A percentile compares a stretch with the other conserved stretches of the same genome.
phyloP scores from a whole-genome alignment of 2,797 vertebrate genomes.

The Florisuga fusca region DNA sequence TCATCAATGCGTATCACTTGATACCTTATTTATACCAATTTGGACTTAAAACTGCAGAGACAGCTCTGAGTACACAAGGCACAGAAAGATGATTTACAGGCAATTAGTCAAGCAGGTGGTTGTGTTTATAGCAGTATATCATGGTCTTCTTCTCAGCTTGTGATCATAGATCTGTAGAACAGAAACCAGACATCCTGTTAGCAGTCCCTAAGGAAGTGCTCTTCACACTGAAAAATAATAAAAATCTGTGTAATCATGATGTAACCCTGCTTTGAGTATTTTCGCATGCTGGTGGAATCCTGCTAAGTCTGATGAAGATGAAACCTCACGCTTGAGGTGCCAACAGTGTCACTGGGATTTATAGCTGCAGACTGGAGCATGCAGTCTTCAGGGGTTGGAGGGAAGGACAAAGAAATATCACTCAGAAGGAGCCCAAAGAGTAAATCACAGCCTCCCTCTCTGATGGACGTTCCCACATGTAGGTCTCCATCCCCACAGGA shows the following conservation, averaged over 20 bases:
- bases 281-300: background rate
- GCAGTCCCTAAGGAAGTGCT: background rate
- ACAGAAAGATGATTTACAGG: background rate
- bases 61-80: background rate
- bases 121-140: background rate
- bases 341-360: background rate
- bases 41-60: background rate
- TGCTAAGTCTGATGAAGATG: background rate
- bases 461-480: accelerated
- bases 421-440: background rate
- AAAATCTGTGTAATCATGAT: background rate
- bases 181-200: background rate
- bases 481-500: background rate
- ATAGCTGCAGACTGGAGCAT: background rate
- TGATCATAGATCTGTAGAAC: background rate
- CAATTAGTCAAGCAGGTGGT: background rate
- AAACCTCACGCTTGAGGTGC: background rate
- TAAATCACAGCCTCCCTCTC: background rate
- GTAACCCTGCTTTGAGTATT: background rate
- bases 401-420: background rate
- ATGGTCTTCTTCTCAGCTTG: background rate
- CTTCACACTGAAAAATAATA: background rate
- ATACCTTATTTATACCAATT: background rate
- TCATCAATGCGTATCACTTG: background rate
- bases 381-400: background rate